A percentile compares a stretch with the other conserved stretches of the same genome.
phyloP scores from a whole-genome alignment of 1,140 invertebrate genomes.

The Rhyzopertha dominica region DNA sequence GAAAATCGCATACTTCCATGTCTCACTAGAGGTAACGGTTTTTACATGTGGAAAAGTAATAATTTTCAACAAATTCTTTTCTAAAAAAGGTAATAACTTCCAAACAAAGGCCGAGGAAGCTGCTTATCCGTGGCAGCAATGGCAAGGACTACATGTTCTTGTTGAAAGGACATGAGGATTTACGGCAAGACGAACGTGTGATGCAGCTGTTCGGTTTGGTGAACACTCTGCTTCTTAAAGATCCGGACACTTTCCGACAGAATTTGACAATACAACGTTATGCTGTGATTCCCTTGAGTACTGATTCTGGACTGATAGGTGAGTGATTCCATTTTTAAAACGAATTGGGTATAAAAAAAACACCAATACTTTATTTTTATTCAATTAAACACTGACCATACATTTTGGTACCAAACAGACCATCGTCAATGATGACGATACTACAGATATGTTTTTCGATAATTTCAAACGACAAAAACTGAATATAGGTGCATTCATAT shows the following conservation, averaged over 20 bases:
- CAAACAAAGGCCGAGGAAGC: conserved; percentile 94
- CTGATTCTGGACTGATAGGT: conserved; percentile 96
- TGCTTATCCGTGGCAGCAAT: conserved; percentile 90
- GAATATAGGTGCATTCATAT: too few relatives aligned
- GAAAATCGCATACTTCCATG: conserved; percentile 83
- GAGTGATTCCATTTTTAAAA: too few relatives aligned
- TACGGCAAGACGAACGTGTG: conserved; percentile 96
- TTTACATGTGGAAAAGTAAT: conserved; percentile 7
- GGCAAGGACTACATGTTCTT: conserved; percentile 98
- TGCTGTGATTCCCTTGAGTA: conserved; percentile 95
- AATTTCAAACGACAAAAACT: too few relatives aligned
- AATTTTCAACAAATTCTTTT: conserved; percentile 10
- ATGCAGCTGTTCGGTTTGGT: conserved; percentile 99
- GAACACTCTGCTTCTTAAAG: conserved; percentile 90
- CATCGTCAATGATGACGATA: too few relatives aligned
- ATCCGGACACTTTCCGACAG: conserved; percentile 90
- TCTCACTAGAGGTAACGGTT: conserved; percentile 61
- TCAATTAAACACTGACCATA: too few relatives aligned
- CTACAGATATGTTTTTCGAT: too few relatives aligned
- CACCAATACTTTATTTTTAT: too few relatives aligned
- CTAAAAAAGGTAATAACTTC: conserved; percentile 85
- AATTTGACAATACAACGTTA: conserved; percentile 95
- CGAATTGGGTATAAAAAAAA: too few relatives aligned
- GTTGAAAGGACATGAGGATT: conserved; percentile 98
- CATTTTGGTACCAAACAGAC: too few relatives aligned